Percentiles rank a stretch among this genome's conserved stretches.
Conservation (phyloP, 2,888 invertebrate species). For the Neoitamus cyanurus region DNA sequence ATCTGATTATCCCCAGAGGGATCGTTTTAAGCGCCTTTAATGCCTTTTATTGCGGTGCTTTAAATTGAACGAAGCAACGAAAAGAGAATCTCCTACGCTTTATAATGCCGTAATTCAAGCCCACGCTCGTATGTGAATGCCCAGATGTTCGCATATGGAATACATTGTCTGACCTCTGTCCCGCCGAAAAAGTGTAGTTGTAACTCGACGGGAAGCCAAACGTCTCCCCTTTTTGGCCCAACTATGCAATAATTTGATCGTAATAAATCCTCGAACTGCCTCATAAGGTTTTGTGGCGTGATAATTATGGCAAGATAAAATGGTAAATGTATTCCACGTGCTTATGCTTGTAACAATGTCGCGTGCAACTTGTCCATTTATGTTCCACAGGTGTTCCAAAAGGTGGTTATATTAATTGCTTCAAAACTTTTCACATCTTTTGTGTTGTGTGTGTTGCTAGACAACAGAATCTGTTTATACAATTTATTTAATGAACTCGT, state of each 20-base stretch:
- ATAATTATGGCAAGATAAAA: not conserved
- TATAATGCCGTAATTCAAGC: not conserved
- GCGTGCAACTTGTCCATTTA: not conserved
- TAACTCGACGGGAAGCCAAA: not conserved
- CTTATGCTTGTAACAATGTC: not conserved
- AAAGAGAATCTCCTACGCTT: not conserved
- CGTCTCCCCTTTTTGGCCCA: not conserved
- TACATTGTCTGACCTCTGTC: not conserved
- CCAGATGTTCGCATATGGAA: not conserved
- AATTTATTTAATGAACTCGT: too few species aligned
- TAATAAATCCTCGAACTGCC: not conserved
- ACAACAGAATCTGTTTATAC: too few species aligned
- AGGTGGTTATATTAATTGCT: too few species aligned
- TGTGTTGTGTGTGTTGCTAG: too few species aligned
- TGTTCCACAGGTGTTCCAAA: too few species aligned
- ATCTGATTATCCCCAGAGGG: not conserved
- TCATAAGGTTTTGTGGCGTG: not conserved
- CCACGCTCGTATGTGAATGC: not conserved
- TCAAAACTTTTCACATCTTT: too few species aligned
- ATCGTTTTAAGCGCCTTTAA: not conserved
- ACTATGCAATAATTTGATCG: not conserved
- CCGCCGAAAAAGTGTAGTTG: not conserved
- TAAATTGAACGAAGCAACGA: not conserved
- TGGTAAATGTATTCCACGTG: not conserved
- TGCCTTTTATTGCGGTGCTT: not conserved